phyloP scores from a whole-genome alignment of 2,113 vertebrate genomes.

The Oncorhynchus keta region DNA sequence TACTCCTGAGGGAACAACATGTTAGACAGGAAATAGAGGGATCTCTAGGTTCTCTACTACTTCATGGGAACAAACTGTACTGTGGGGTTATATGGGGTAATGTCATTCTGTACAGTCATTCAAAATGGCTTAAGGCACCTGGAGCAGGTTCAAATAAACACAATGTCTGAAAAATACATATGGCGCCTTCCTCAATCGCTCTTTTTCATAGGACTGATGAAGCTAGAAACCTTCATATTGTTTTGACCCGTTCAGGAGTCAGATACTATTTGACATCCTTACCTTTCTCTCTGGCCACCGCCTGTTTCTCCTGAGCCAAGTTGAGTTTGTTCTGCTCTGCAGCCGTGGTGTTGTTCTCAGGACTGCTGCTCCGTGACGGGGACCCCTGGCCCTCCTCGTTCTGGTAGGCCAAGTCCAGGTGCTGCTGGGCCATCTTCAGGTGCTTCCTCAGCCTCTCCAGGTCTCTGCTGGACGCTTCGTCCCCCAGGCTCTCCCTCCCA shows the following conservation, averaged over 20 bases:
- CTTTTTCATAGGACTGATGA: too few species aligned
- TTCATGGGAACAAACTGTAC: too few species aligned
- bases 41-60: too few species aligned
- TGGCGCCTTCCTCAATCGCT: too few species aligned
- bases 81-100: too few species aligned
- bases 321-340: slow-evolving; percentile 87
- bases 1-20: slow-evolving; percentile 48
- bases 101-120: too few species aligned
- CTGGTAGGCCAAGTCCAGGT: slow-evolving; percentile 84
- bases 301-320: slow-evolving; percentile 83
- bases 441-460: slow-evolving; percentile 79
- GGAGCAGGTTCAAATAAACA: too few species aligned
- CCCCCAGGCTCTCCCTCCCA: slow-evolving; percentile 62
- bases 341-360: slow-evolving; percentile 75
- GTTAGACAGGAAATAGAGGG: background rate
- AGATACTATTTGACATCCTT: slow-evolving; percentile 1
- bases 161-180: too few species aligned
- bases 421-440: slow-evolving; percentile 83
- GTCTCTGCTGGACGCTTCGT: slow-evolving; percentile 62
- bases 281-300: slow-evolving; percentile 72
- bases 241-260: too few species aligned
- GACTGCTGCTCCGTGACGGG: slow-evolving; percentile 81
- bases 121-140: too few species aligned
- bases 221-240: too few species aligned
- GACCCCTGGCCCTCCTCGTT: slow-evolving; percentile 65